Evolutionary conservation across 2,888 invertebrate species (phyloP), one percentile per base, ranked within the genome.

Genomic region (Drosophila eohydei): DNA sequence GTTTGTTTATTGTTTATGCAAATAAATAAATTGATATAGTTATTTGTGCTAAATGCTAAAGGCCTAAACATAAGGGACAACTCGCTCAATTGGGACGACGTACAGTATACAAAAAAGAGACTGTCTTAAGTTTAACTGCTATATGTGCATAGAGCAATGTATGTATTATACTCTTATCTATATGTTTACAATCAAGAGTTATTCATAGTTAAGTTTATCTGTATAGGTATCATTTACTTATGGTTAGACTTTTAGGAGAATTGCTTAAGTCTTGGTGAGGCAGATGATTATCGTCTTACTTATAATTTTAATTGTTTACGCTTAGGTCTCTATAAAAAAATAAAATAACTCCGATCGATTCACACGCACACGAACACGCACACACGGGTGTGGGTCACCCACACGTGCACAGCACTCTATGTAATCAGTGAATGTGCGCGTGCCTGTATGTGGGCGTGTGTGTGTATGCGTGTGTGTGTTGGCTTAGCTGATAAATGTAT

Each of bases 251-350:
- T 68, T 57, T 67, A 64, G 79, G 63, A 78, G 51, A 74, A 77
- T 78, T 83, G 78, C 82, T 87, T 71, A 81, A 87, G 88, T 84
- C 84, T 84, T 81, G 70, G 70, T 87, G 85, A 88, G 88, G 88
- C 82, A 87, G 88, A 81, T 83, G 59, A 68, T 78, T 74, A 79
- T 74, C 61, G 65, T 69, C 52, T 40, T 66, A 59, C 51, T 71
- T n/a, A 52, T 7, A 36, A 59, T 57, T 46, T 16, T 52, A 26
- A 46, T 44, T 16, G n/a, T 30, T n/a, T 61, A 30, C 40, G 48
- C 52, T 77, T 71, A 77, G 3, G 8, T 26, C 11, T 52, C 26
- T 40, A 44, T 56, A 60, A 60, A 58, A 60, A 43, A 32, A 32
- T 32, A 16, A 54, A 34, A 44, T 64, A 12, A 32, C 14, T 56